Base-by-base conservation (phyloP, 2,888 invertebrate genomes). In the Scrobipalpa costella region DNA sequence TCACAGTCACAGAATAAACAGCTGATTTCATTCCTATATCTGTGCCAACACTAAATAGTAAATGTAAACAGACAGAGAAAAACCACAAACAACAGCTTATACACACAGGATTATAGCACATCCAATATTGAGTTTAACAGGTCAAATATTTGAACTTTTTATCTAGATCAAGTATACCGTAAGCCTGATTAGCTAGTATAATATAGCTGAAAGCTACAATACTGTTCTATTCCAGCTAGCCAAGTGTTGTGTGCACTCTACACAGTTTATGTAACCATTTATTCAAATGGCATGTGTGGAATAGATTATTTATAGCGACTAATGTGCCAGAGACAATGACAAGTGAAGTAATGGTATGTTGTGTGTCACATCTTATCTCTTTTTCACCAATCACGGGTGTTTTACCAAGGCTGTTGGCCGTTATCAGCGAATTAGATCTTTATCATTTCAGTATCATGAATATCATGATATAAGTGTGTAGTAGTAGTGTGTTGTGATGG, bases 401-500 rank as follows among this genome's bases (percentile, higher is more conserved):
- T 61, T 61, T 8, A 70, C 71, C 83, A 81, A 84, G 83, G 80
- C 73, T 77, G 77, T 68, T 72, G 71, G 36, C 17, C 52, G 19
- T 62, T 69, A 75, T 72, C 72, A 66, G 50, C n/a, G 21, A 38
- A 38, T 61, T n/a, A 40, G 57, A 55, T 59, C 27, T 52, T 62
- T 49, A 58, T 61, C 50, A 52, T 52, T 50, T 50, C 63, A 57
- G 36, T 63, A 27, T 63, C 49, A 50, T 61, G 34, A 65, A 50
- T 33, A 55, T 40, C 33, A 49, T 61, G 36, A 61, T 40, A 52
- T 11, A 57, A 34, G 57, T 64, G 44, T 40, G 58, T 69, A 63
- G 70, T 78, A 76, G 75, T 72, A 67, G 74, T 77, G 72, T 76
- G 77, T 95, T 77, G 72, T 76, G 77, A 95, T 95, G 95, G 95